Base-by-base conservation (phyloP, 2,888 invertebrate genomes). In the Morinoia aosen region DNA sequence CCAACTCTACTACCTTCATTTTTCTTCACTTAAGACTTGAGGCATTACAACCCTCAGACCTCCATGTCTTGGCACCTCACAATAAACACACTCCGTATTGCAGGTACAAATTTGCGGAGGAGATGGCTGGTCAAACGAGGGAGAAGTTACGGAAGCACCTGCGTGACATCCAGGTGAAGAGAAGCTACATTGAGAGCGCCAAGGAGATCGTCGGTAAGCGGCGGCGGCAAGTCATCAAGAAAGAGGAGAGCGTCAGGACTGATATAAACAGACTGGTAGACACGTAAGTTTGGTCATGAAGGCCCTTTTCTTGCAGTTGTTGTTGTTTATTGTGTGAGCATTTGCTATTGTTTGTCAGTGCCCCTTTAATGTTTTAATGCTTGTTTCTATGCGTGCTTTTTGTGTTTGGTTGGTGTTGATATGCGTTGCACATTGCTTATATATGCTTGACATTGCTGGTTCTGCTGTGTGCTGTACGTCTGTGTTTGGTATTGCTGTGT, bases 131-230 rank as follows among this genome's bases (percentile, higher is more conserved):
- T 40, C 95, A 95, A 14, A 96, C 96, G 1, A 94, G 96, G 56
- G 96, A 96, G 40, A 90, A 96, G 19, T 58, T 96, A 56, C 95
- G 95, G n/a, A 96, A 96, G 61, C 96, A 96, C 88, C 88, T 96
- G 88, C 91, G 95, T 61, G 96, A 96, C 94, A 96, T 96, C 57
- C 95, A 96, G 57, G 96, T 96, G 91, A 96, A 96, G 93, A 91
- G 96, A 95, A 96, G 96, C 93, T 96, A 96, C 91, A 96, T 96
- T 39, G 96, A 96, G 95, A 96, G 96, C 88, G 96, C 96, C 19
- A 96, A 96, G 58, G 96, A 96, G 56, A 93, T 96, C 64, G 96
- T 96, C 12, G 95, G 95, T 11, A 96, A 96, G 76, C 91, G 96
- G 12, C 95, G 96, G 64, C 95, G 95, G 39, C 96, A 96, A 95